Evolutionary conservation across 2,797 vertebrate genomes (phyloP).

Genomic region (Epinephelus awoara): DNA sequence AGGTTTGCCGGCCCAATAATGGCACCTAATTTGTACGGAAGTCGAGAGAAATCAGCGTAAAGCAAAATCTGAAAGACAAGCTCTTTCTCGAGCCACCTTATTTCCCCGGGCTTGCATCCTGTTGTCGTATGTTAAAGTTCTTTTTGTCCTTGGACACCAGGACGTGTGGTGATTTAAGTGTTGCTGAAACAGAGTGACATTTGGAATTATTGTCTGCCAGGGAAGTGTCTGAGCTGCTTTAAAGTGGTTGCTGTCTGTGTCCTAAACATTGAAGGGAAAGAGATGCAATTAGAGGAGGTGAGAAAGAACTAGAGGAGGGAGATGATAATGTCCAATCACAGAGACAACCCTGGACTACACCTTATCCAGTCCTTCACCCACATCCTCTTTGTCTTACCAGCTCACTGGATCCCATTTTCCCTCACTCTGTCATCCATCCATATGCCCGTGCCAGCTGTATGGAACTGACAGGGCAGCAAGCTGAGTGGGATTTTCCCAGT

Average conservation of each 20-base stretch:
- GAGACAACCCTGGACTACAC: slow-evolving; percentile 19
- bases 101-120: slow-evolving; percentile 51
- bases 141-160: slow-evolving; percentile 40
- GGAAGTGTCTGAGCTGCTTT: slow-evolving; percentile 59
- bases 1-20: slow-evolving; percentile 66
- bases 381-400: slow-evolving; percentile 54
- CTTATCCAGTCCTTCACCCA: slow-evolving; percentile 41
- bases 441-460: slow-evolving; percentile 63
- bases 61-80: slow-evolving; percentile 38
- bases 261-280: neutral
- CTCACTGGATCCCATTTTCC: slow-evolving; percentile 61
- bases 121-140: slow-evolving; percentile 40
- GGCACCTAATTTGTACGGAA: slow-evolving; percentile 76
- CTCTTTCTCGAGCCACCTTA: slow-evolving; percentile 36
- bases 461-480: slow-evolving; percentile 67
- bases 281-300: slow-evolving; percentile 51
- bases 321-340: slow-evolving; percentile 39
- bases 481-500: slow-evolving; percentile 80
- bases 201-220: slow-evolving; percentile 52
- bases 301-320: slow-evolving; percentile 38
- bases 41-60: slow-evolving; percentile 64
- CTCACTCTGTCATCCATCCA: slow-evolving; percentile 56
- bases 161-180: slow-evolving; percentile 55
- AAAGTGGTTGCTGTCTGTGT: slow-evolving; percentile 2
- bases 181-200: slow-evolving; percentile 62